These are phyloP conservation scores for Seladonia tumulorum DNA, from an alignment of 2,888 invertebrate species.

Conservation along the genomic window DNA sequence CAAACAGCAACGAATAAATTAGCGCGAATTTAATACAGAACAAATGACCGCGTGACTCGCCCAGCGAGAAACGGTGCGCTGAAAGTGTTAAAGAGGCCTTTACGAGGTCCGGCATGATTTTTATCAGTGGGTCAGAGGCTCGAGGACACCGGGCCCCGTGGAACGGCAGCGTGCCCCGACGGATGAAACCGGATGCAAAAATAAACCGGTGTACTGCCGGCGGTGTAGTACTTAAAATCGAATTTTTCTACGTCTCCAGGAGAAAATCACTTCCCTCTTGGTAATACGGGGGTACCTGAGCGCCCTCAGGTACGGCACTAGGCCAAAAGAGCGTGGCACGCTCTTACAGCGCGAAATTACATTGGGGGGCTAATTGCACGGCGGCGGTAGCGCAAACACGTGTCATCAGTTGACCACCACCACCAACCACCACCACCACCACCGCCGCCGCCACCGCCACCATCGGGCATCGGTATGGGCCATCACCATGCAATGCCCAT, in stretches of 20 bases:
- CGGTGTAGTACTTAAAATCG: constrained; percentile 55
- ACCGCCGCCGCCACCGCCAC: constrained; percentile 63
- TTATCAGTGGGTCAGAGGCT: constrained; percentile 48
- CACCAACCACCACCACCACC: constrained; percentile 68
- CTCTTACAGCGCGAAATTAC: constrained; percentile 77
- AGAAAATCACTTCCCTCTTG: constrained; percentile 71
- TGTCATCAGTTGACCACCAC: constrained; percentile 79
- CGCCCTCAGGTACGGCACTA: constrained; percentile 72
- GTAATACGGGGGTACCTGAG: constrained; percentile 67
- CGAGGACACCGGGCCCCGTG: constrained; percentile 28
- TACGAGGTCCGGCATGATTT: constrained; percentile 14
- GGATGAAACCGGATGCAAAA: constrained; percentile 52
- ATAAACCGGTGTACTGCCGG: constrained; percentile 38
- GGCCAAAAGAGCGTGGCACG: constrained; percentile 75
- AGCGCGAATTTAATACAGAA: not conserved
- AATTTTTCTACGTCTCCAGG: constrained; percentile 63
- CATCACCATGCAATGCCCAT: constrained; percentile 70
- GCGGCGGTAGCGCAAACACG: constrained; percentile 80
- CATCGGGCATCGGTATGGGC: constrained; percentile 52
- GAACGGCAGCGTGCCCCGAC: constrained; percentile 18
- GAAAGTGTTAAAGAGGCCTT: not conserved
- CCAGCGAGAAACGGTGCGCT: not conserved
- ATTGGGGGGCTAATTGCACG: constrained; percentile 79
- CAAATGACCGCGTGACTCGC: not conserved
- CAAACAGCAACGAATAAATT: not conserved